A percentile compares a stretch with the other conserved stretches of the same genome.
Evolutionary conservation across 1,140 invertebrate species (phyloP).

Genomic region (Arctopsyche grandis): DNA sequence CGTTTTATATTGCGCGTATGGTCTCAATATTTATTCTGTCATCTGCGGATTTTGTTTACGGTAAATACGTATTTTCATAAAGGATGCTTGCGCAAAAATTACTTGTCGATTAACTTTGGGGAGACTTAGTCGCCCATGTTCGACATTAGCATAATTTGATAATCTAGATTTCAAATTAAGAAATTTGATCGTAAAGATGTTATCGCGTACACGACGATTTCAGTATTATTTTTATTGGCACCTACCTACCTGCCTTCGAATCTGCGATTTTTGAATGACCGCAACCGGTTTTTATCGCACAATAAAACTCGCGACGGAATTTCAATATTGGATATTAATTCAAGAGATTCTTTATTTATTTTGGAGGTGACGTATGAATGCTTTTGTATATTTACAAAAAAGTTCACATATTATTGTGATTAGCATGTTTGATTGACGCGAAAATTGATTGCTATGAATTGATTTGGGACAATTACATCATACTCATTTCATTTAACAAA

Average conservation of each 20-base stretch:
- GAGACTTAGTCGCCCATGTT: neutral
- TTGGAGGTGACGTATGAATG: neutral
- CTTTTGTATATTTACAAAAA: too few relatives aligned
- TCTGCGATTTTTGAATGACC: neutral
- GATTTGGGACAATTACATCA: too few relatives aligned
- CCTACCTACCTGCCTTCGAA: slow-evolving; percentile 14
- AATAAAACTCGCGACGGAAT: neutral
- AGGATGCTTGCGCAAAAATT: too few relatives aligned
- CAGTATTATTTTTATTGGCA: slow-evolving; percentile 12
- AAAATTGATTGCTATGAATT: too few relatives aligned
- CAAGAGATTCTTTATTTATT: neutral
- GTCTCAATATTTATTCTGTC: neutral
- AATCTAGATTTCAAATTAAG: slow-evolving; percentile 21
- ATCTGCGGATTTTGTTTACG: neutral
- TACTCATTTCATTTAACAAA: too few relatives aligned
- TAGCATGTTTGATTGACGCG: too few relatives aligned
- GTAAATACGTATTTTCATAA: neutral
- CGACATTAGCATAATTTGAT: slow-evolving; percentile 2
- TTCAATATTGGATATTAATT: neutral
- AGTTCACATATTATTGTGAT: too few relatives aligned
- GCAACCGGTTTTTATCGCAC: slow-evolving; percentile 13
- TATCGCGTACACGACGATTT: neutral
- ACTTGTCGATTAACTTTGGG: too few relatives aligned
- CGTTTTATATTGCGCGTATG: neutral
- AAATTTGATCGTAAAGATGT: slow-evolving; percentile 3